A percentile compares a stretch with the other conserved stretches of the same genome.
These are phyloP conservation scores for Oenanthe melanoleuca DNA, from an alignment of 2,113 vertebrate genomes.

Conservation along the genomic window DNA sequence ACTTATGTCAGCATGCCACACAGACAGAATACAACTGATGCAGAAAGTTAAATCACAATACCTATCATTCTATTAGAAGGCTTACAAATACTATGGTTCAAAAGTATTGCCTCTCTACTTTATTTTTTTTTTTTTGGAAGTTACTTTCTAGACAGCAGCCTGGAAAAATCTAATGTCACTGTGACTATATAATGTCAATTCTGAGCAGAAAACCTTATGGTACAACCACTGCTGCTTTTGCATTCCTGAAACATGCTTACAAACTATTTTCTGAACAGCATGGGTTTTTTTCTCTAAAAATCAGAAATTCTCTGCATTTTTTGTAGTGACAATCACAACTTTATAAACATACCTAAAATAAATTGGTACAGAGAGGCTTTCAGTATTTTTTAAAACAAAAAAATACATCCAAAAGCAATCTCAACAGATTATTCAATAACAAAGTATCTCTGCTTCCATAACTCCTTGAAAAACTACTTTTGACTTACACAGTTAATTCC, in stretches of 20 bases:
- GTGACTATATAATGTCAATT: neutral
- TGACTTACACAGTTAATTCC: neutral
- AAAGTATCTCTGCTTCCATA: neutral
- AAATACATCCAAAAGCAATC: neutral
- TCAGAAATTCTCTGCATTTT: neutral
- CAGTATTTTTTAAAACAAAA: neutral
- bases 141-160: neutral
- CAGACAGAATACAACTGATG: neutral
- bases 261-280: neutral
- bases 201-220: neutral
- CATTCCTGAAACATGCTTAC: neutral
- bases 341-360: neutral
- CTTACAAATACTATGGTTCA: neutral
- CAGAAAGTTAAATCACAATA: neutral
- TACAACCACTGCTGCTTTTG: neutral
- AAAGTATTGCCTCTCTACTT: accelerated
- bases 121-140: neutral
- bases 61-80: neutral
- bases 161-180: neutral
- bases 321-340: neutral
- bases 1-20: neutral
- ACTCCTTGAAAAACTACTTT: neutral
- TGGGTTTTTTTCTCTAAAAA: neutral
- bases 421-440: neutral
- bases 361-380: neutral